Percentiles rank a stretch among this genome's conserved stretches.
Conservation (phyloP, 1,140 invertebrate genomes). For the Gonatopus flavifemur region DNA sequence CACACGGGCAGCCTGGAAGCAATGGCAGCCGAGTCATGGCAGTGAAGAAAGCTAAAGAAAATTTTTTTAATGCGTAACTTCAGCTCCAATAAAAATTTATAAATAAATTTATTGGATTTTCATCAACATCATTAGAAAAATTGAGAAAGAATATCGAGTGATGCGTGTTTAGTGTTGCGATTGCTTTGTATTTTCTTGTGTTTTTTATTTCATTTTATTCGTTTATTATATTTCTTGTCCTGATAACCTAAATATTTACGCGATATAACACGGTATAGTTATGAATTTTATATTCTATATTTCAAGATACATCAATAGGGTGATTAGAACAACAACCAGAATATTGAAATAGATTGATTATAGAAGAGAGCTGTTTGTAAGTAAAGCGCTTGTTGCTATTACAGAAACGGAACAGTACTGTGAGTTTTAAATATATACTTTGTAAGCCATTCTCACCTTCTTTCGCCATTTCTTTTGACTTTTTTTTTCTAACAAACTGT, state of each 20-base stretch:
- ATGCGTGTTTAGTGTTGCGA: conserved; percentile 10
- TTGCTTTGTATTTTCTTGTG: background rate
- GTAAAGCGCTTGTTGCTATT: conserved; percentile 48
- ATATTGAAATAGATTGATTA: background rate
- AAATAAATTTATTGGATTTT: too few relatives aligned
- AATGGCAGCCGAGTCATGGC: conserved; percentile 27
- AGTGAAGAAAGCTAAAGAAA: conserved; percentile 26
- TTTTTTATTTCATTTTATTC: background rate
- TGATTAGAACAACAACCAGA: too few relatives aligned
- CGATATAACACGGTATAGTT: too few relatives aligned
- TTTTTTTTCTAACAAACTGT: conserved; percentile 25
- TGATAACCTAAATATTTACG: too few relatives aligned
- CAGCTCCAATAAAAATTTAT: background rate
- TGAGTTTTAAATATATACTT: conserved; percentile 34
- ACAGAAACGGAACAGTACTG: conserved; percentile 38
- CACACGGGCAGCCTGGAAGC: conserved; percentile 31
- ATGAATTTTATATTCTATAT: too few relatives aligned
- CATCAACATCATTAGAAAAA: too few relatives aligned
- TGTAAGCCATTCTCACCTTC: conserved; percentile 54
- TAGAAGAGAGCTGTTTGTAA: conserved; percentile 21
- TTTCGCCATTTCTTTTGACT: conserved; percentile 16
- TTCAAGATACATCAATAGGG: too few relatives aligned
- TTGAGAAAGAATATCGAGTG: conserved; percentile 6
- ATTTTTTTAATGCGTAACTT: conserved; percentile 9
- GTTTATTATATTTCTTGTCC: too few relatives aligned